Evolutionary conservation across 2,888 invertebrate genomes (phyloP).

Genomic region (Drosophila hamatofila): DNA sequence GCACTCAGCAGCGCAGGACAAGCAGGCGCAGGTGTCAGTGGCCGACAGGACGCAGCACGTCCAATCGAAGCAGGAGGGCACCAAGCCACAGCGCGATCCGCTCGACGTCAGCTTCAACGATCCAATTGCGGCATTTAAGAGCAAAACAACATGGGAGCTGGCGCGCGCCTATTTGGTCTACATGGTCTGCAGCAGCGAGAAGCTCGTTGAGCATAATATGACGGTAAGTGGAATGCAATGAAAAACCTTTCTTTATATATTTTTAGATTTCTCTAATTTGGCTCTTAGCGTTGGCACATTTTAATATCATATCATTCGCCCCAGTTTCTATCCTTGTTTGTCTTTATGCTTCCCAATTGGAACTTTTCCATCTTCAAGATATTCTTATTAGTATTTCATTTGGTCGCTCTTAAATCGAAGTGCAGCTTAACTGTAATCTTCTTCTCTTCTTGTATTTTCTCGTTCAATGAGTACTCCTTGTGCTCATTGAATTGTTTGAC

Average conservation of each 20-base stretch:
- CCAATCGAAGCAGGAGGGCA: conserved; percentile 57
- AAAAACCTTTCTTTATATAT: not conserved
- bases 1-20: conserved; percentile 53
- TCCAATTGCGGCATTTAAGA: conserved; percentile 96
- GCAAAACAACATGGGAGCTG: conserved; percentile 97
- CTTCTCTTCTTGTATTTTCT: not conserved
- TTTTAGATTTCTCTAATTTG: not conserved
- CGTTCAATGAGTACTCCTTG: no score
- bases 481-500: not conserved
- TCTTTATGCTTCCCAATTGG: not conserved
- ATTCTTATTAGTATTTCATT: not conserved
- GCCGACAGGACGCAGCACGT: conserved; percentile 17
- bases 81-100: conserved; percentile 87
- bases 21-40: conserved; percentile 50
- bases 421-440: not conserved
- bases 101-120: conserved; percentile 95
- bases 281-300: not conserved
- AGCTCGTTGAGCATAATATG: conserved; percentile 96
- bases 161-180: conserved; percentile 96
- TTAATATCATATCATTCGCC: not conserved
- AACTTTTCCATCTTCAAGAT: not conserved
- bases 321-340: not conserved
- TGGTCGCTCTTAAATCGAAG: not conserved
- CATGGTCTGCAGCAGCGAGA: conserved; percentile 94
- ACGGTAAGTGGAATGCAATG: conserved; percentile 88